Percentiles rank a stretch among this genome's conserved stretches.
Evolutionary conservation across 2,113 vertebrate genomes (phyloP).

Genomic region (Zosterops hypoxanthus): DNA sequence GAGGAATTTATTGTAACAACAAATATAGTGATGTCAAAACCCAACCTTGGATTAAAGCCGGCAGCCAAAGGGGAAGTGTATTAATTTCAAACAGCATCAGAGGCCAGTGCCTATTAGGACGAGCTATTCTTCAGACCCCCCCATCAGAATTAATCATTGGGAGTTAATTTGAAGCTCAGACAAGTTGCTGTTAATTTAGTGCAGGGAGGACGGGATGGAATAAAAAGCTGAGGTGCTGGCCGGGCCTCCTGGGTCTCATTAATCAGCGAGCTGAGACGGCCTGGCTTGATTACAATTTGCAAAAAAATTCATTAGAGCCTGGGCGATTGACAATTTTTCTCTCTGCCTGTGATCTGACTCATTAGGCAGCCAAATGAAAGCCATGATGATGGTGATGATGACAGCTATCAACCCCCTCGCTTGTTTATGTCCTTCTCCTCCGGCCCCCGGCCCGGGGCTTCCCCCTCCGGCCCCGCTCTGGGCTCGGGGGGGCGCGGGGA

Average conservation of each 20-base stretch:
- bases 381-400: slow-evolving; percentile 81
- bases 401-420: slow-evolving; percentile 80
- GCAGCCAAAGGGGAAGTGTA: slow-evolving; percentile 83
- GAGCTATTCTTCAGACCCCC: slow-evolving; percentile 86
- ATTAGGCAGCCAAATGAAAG: slow-evolving; percentile 89
- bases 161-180: slow-evolving; percentile 95
- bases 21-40: slow-evolving; percentile 87
- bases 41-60: slow-evolving; percentile 82
- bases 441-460: slow-evolving; percentile 49
- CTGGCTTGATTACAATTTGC: slow-evolving; percentile 97
- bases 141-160: slow-evolving; percentile 94
- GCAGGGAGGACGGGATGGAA: slow-evolving; percentile 83
- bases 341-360: slow-evolving; percentile 85
- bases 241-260: slow-evolving; percentile 88
- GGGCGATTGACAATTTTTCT: slow-evolving; percentile 91
- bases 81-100: slow-evolving; percentile 85
- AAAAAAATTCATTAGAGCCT: slow-evolving; percentile 93
- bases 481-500: neutral
- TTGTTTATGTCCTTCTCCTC: slow-evolving; percentile 83
- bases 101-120: slow-evolving; percentile 86
- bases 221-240: slow-evolving; percentile 84
- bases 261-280: slow-evolving; percentile 90
- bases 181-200: slow-evolving; percentile 96
- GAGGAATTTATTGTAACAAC: slow-evolving; percentile 87
- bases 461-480: neutral